These are phyloP conservation scores for Himalopsyche kuldschensis DNA, from an alignment of 2,888 invertebrate genomes.

Conservation along the genomic window DNA sequence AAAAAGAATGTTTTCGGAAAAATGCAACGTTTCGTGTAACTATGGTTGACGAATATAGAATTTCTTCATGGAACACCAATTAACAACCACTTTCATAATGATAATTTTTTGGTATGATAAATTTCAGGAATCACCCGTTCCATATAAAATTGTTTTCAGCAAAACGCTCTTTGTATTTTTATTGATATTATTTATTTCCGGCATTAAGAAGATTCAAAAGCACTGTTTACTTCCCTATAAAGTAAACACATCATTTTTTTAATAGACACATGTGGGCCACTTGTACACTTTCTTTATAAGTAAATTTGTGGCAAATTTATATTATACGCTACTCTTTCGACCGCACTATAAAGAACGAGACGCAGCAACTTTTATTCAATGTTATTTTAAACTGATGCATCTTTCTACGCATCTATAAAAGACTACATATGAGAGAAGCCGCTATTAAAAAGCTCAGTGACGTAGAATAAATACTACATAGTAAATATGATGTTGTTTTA, in stretches of 20 bases:
- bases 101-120: too few species aligned
- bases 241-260: neutral
- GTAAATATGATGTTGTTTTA: too few species aligned
- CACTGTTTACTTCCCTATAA: neutral
- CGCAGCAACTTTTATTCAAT: neutral
- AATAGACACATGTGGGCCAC: neutral
- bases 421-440: neutral
- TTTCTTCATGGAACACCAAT: too few species aligned
- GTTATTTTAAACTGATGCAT: neutral
- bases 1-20: too few species aligned
- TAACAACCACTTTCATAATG: too few species aligned
- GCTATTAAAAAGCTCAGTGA: neutral
- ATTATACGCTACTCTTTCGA: neutral
- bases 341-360: neutral
- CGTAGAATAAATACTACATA: neutral
- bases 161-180: too few species aligned
- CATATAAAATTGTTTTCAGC: too few species aligned
- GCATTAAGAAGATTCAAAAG: too few species aligned
- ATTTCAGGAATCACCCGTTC: too few species aligned
- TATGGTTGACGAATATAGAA: too few species aligned
- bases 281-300: neutral
- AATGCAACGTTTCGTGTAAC: too few species aligned
- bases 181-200: too few species aligned
- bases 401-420: neutral
- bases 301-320: neutral